Conservation (phyloP, 2,888 invertebrate species). For the Bimastos eiseni region DNA sequence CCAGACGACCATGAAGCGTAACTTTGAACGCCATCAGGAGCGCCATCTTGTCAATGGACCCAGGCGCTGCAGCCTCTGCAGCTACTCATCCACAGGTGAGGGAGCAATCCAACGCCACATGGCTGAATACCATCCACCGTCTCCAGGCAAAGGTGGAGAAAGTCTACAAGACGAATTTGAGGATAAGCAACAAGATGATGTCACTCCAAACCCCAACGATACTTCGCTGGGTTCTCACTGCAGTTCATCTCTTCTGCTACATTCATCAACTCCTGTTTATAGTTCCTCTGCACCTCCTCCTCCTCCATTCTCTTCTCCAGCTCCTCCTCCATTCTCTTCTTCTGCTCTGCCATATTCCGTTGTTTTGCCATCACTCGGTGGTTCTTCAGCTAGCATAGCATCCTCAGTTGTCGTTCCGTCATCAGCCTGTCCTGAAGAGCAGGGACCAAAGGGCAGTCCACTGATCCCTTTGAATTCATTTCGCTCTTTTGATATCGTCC, state of each 20-base stretch:
- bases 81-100: conserved; percentile 53
- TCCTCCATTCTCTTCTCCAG: not conserved
- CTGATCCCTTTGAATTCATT: not conserved
- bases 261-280: not conserved
- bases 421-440: not conserved
- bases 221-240: not conserved
- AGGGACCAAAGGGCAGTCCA: not conserved
- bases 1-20: conserved; percentile 86
- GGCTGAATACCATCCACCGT: conserved; percentile 51
- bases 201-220: not conserved
- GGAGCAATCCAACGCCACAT: conserved; percentile 55
- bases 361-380: not conserved
- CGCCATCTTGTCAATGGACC: conserved; percentile 47
- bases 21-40: conserved; percentile 83
- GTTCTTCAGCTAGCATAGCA: not conserved
- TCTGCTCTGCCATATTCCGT: not conserved
- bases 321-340: not conserved
- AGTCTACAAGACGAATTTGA: not conserved
- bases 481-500: not conserved
- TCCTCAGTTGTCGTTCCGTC: not conserved
- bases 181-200: not conserved
- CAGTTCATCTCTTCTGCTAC: not conserved
- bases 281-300: not conserved
- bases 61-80: conserved; percentile 53
- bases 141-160: conserved; percentile 36